phyloP scores from a whole-genome alignment of 2,797 vertebrate species.

The Sphenodon punctatus region DNA sequence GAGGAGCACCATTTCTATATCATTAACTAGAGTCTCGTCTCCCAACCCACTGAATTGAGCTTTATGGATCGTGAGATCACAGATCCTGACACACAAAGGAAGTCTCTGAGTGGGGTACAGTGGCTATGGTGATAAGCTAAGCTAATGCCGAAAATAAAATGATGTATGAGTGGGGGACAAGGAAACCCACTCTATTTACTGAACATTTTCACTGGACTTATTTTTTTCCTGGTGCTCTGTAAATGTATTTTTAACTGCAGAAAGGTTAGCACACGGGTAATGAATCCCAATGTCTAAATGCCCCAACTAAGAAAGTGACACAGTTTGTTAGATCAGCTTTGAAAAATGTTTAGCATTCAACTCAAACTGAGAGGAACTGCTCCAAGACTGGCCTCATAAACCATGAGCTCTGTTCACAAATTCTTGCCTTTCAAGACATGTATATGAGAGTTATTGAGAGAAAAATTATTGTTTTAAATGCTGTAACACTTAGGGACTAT shows the following conservation, averaged over 20 bases:
- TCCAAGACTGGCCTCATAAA: not conserved
- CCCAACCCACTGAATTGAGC: not conserved
- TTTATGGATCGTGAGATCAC: slow-evolving; percentile 39
- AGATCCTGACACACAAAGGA: not conserved
- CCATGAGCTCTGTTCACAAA: rapidly evolving
- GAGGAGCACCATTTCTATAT: slow-evolving; percentile 30
- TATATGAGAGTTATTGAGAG: not conserved
- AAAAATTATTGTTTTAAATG: not conserved
- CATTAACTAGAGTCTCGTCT: slow-evolving; percentile 33
- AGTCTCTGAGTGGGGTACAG: slow-evolving; percentile 12
- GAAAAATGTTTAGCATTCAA: not conserved
- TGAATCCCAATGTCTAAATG: not conserved
- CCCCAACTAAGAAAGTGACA: not conserved
- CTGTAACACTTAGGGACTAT: no score
- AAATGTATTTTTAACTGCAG: not conserved
- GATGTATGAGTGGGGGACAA: no score
- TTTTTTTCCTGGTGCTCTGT: not conserved
- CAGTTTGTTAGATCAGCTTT: not conserved
- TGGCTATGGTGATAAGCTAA: no score
- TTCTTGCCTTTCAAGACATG: not conserved
- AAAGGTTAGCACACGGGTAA: not conserved
- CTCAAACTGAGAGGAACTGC: not conserved
- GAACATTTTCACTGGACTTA: not conserved
- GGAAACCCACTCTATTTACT: not conserved
- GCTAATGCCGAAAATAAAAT: no score